Evolutionary conservation across 2,113 vertebrate species (phyloP).

Genomic region (Sander vitreus): DNA sequence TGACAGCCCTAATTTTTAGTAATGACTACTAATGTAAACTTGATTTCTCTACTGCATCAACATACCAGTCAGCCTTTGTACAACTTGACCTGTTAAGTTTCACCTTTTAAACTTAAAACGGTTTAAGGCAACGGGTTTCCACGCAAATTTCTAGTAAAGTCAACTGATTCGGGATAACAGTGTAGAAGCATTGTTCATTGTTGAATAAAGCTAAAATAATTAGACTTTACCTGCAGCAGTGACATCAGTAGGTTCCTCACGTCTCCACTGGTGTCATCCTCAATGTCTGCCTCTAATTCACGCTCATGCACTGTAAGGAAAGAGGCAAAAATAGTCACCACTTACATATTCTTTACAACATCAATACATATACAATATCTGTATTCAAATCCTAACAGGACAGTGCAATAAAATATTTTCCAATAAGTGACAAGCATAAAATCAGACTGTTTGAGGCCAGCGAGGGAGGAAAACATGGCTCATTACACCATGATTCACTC

Average conservation of each 20-base stretch:
- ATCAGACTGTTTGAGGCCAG: not conserved
- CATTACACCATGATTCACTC: slow-evolving; percentile 20
- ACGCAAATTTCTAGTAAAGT: too few relatives aligned
- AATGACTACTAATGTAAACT: too few relatives aligned
- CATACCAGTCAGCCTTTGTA: too few relatives aligned
- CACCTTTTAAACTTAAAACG: too few relatives aligned
- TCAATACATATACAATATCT: not conserved
- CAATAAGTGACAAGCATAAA: not conserved
- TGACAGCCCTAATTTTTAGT: too few relatives aligned
- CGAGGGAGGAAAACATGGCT: slow-evolving; percentile 15
- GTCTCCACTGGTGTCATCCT: slow-evolving; percentile 85
- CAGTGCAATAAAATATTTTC: not conserved
- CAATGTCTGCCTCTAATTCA: slow-evolving; percentile 83
- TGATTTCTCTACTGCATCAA: too few relatives aligned
- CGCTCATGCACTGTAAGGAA: slow-evolving; percentile 73
- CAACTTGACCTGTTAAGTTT: too few relatives aligned
- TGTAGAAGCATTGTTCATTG: too few relatives aligned
- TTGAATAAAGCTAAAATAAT: not conserved
- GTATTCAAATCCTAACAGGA: not conserved
- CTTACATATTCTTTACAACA: not conserved
- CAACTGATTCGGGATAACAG: too few relatives aligned
- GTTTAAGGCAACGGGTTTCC: too few relatives aligned
- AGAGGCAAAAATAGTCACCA: not conserved
- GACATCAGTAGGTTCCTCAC: slow-evolving; percentile 82
- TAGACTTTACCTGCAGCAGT: slow-evolving; percentile 80